Evolutionary conservation across 2,113 vertebrate species (phyloP), one percentile per base, ranked within the genome.

Genomic region (Halcyon senegalensis): DNA sequence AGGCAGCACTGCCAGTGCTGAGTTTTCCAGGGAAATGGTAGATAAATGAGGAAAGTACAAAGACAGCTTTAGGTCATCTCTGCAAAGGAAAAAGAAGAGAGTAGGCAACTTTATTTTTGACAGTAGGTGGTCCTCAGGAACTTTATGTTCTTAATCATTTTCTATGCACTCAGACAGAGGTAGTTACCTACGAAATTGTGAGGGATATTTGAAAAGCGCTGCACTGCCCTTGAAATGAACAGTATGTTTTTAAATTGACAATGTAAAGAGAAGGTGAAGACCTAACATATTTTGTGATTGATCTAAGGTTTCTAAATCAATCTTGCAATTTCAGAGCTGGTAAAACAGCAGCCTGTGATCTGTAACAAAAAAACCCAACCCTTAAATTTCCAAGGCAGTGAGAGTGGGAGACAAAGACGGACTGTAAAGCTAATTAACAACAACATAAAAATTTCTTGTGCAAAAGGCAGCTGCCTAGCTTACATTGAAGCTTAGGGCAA

Each of bases 71-170:
- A 73, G 76, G 68, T 84, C 59, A 77, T 4, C 28, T 67, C 86
- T 91, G 37, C 55, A 77, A 84, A 68, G 68, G n/a, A 53, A 80
- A 80, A 74, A 56, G 33, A 86, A 62, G 41, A 59, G 5, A 44
- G 21, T 27, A 92, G 39, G 24, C 18, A 72, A 60, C 35, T 84
- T 81, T 90, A 21, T 50, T 93, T 95, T 87, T 84, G 25, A 48
- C 56, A 72, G 19, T 14, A 72, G 43, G 30, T 75, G 39, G 53
- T 84, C 30, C 53, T 64, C 46, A 78, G 56, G 56, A 88, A 51
- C 58, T 88, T 39, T 37, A 48, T 56, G 73, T 70, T 91, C 90
- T 94, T 64, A 94, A 89, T 96, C 0, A 93, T 86, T 64, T 95
- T 92, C 23, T 78, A 9, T 64, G 27, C 25, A 51, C 28, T 56